Percentiles rank a stretch among this genome's conserved stretches.
phyloP scores from a whole-genome alignment of 37 sponge, comb jelly and placozoan species.

The Bolinopsis microptera region DNA sequence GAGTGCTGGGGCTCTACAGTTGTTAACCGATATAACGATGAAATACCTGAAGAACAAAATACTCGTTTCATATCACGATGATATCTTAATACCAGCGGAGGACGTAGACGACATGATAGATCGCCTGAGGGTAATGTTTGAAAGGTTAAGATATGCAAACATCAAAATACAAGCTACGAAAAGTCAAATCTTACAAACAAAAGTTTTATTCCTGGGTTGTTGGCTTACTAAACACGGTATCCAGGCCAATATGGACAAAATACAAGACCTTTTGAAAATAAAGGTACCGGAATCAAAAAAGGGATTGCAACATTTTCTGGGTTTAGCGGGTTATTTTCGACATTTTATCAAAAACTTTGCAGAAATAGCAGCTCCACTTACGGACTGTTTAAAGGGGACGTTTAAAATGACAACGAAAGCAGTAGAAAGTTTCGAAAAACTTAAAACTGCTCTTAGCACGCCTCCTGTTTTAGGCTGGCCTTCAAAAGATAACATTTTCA shows the following conservation, averaged over 20 bases:
- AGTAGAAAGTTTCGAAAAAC: neutral
- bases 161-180: neutral
- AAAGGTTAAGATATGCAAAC: neutral
- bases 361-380: neutral
- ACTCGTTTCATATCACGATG: neutral
- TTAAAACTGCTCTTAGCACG: neutral
- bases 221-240: neutral
- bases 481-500: neutral
- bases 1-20: neutral
- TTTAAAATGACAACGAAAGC: neutral
- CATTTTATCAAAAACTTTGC: neutral
- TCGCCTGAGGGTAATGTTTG: neutral
- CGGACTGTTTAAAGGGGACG: neutral
- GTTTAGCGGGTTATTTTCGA: neutral
- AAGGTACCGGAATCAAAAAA: constrained; percentile 11
- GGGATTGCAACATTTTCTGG: neutral
- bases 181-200: neutral
- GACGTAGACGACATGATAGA: neutral
- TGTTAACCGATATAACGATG: neutral
- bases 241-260: constrained; percentile 19
- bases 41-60: neutral
- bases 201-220: constrained; percentile 23
- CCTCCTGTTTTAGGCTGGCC: constrained; percentile 33
- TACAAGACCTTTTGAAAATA: neutral
- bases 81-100: neutral